phyloP scores from a whole-genome alignment of 1,140 invertebrate genomes.

The Andrena cerasifolii region DNA sequence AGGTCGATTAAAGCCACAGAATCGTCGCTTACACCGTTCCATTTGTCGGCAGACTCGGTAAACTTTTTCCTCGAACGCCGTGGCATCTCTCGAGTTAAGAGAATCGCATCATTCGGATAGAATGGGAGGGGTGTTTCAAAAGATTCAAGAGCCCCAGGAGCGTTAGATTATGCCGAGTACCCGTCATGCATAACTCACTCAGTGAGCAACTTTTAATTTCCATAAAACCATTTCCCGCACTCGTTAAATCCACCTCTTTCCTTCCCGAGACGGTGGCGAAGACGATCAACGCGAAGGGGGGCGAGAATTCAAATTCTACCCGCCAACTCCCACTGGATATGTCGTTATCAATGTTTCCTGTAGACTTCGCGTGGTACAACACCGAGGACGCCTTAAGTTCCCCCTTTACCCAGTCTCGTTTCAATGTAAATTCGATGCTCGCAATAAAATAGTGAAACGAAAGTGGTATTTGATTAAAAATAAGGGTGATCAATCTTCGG shows the following conservation, averaged over 20 bases:
- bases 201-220: slow-evolving; percentile 76
- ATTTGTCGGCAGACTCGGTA: background rate
- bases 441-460: too few relatives aligned
- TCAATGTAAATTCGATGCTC: too few relatives aligned
- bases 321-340: slow-evolving; percentile 4
- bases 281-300: slow-evolving; percentile 32
- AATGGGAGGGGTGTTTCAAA: background rate
- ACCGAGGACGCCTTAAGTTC: too few relatives aligned
- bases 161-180: slow-evolving; percentile 44
- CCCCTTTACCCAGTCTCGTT: too few relatives aligned
- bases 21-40: background rate
- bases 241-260: slow-evolving; percentile 50
- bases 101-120: background rate
- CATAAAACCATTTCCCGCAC: slow-evolving; percentile 72
- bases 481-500: background rate
- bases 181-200: slow-evolving; percentile 71
- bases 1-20: background rate
- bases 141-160: background rate
- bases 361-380: slow-evolving; percentile 35
- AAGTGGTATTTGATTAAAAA: background rate
- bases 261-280: background rate
- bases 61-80: background rate
- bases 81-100: too few relatives aligned
- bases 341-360: slow-evolving; percentile 19
- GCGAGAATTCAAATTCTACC: slow-evolving; percentile 71